A percentile compares a stretch with the other conserved stretches of the same genome.
These are phyloP conservation scores for Lanistes nyassanus DNA, from an alignment of 1,140 invertebrate genomes.

Conservation along the genomic window DNA sequence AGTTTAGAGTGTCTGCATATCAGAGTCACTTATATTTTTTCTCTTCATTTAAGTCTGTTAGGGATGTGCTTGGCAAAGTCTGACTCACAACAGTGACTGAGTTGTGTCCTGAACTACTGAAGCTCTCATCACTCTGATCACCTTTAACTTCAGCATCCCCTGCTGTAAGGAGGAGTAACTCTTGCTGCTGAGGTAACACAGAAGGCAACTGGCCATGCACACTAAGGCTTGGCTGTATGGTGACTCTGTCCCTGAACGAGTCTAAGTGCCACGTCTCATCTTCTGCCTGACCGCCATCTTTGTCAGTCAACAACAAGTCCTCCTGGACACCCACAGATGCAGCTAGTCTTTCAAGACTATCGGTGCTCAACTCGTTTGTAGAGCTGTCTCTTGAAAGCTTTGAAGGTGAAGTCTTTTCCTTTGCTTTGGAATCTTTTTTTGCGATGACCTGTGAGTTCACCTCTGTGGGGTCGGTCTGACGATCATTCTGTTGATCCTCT, in stretches of 20 bases:
- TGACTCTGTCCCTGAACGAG: background rate
- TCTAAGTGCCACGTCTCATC: background rate
- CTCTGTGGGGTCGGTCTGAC: constrained; percentile 6
- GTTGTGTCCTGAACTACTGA: constrained; percentile 11
- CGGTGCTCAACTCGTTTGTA: background rate
- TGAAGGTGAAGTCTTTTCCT: background rate
- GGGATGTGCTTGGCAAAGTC: background rate
- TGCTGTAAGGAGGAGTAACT: background rate
- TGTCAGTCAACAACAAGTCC: background rate
- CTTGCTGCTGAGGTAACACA: background rate
- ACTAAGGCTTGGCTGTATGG: background rate
- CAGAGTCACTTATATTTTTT: constrained; percentile 20
- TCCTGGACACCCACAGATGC: background rate
- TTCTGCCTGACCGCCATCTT: background rate
- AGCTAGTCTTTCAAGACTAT: background rate
- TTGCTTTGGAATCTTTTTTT: constrained; percentile 11
- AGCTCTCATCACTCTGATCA: constrained; percentile 8
- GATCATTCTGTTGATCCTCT: background rate
- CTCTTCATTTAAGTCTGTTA: constrained; percentile 20
- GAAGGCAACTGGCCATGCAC: background rate
- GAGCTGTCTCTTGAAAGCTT: background rate
- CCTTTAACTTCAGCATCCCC: constrained; percentile 9
- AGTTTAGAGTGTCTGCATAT: no score
- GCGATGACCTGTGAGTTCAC: constrained; percentile 26
- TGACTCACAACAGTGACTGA: background rate